A percentile compares a stretch with the other conserved stretches of the same genome.
Conservation (phyloP, 2,797 vertebrate species). For the Crax fasciolata region DNA sequence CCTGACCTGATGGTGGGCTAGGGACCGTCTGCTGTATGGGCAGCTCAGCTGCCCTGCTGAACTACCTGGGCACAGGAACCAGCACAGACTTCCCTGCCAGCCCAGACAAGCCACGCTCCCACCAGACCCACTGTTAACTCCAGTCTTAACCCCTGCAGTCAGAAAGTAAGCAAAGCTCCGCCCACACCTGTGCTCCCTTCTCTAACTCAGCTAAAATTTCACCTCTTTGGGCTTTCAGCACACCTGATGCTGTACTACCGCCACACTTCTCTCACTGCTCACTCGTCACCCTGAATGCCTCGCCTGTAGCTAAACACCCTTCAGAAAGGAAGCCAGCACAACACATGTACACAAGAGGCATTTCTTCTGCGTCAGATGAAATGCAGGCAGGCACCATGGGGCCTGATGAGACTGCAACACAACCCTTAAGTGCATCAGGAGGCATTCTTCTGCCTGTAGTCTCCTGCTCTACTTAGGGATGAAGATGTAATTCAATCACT, state of each 20-base stretch:
- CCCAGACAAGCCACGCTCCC: neutral
- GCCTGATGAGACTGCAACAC: constrained; percentile 90
- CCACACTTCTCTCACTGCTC: neutral
- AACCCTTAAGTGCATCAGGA: constrained; percentile 94
- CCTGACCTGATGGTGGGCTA: neutral
- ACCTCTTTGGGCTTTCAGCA: neutral
- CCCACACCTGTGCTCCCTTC: neutral
- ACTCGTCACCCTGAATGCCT: neutral
- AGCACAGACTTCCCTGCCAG: fast-evolving
- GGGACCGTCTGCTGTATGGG: neutral
- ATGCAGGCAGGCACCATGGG: constrained; percentile 91
- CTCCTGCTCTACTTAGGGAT: constrained; percentile 77
- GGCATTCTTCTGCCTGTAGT: constrained; percentile 87
- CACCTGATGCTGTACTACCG: neutral
- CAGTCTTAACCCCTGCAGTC: neutral
- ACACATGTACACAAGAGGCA: constrained; percentile 67
- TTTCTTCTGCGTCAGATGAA: constrained; percentile 90
- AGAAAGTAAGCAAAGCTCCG: neutral
- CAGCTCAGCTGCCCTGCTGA: neutral
- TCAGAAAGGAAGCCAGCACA: constrained; percentile 47
- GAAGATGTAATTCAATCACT: constrained; percentile 84
- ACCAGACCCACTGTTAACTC: neutral
- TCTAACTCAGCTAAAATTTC: neutral
- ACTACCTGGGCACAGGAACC: neutral
- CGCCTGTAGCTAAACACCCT: constrained; percentile 28